A percentile compares a stretch with the other conserved stretches of the same genome.
phyloP scores from a whole-genome alignment of 1,140 invertebrate genomes.

The Laupala kohalensis region DNA sequence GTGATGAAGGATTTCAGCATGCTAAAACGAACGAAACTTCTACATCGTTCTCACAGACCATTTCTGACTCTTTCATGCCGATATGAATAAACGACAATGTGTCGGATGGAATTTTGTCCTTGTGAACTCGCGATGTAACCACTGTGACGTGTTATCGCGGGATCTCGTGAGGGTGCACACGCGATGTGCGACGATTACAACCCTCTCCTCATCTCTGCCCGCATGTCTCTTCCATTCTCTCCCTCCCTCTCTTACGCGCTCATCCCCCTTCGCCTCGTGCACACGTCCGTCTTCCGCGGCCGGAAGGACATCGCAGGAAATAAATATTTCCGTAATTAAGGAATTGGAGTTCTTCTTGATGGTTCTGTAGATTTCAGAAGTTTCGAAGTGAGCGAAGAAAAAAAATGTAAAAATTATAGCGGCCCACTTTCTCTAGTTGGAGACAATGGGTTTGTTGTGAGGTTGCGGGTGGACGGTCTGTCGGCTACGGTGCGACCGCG shows the following conservation, averaged over 20 bases:
- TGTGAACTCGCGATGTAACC: no score
- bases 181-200: neutral
- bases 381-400: neutral
- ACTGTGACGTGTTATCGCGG: no score
- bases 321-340: neutral
- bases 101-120: no score
- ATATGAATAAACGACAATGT: no score
- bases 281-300: neutral
- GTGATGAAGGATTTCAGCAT: no score
- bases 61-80: no score
- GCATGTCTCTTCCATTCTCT: neutral
- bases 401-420: neutral
- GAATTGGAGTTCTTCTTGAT: neutral
- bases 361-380: neutral
- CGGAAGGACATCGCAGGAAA: neutral
- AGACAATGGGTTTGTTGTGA: neutral
- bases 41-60: no score
- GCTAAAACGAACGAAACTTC: no score
- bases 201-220: no score
- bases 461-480: neutral
- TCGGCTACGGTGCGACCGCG: neutral
- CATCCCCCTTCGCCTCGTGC: neutral
- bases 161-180: neutral
- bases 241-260: neutral
- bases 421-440: neutral